These are phyloP conservation scores for Cataglyphis cursor DNA, from an alignment of 2,888 invertebrate genomes.

Conservation along the genomic window DNA sequence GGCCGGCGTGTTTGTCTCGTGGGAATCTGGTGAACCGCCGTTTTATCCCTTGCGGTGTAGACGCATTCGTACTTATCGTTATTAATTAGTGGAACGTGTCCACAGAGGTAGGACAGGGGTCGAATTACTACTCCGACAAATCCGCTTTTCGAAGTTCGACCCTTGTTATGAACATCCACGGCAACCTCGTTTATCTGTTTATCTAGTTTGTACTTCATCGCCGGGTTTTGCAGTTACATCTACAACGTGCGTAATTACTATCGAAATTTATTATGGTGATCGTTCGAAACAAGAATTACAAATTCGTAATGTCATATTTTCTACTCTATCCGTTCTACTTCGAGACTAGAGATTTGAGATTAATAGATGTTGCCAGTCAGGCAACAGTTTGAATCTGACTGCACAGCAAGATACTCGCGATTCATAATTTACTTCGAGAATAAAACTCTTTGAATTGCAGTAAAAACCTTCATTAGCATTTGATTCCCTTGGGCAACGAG, in stretches of 20 bases:
- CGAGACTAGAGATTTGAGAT: slow-evolving; percentile 9
- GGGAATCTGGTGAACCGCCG: slow-evolving; percentile 72
- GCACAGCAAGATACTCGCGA: slow-evolving; percentile 12
- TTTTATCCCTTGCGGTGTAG: slow-evolving; percentile 83
- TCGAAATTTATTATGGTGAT: slow-evolving; percentile 47
- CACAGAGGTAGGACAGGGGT: slow-evolving; percentile 75
- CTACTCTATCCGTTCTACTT: neutral
- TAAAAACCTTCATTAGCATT: slow-evolving; percentile 43
- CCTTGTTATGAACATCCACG: slow-evolving; percentile 45
- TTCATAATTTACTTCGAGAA: slow-evolving; percentile 23
- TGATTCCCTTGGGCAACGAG: neutral
- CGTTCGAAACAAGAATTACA: slow-evolving; percentile 12
- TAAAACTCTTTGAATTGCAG: slow-evolving; percentile 29
- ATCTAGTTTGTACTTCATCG: slow-evolving; percentile 56
- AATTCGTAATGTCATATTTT: slow-evolving; percentile 17
- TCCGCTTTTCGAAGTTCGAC: slow-evolving; percentile 75
- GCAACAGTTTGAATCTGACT: neutral
- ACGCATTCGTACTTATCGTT: slow-evolving; percentile 85
- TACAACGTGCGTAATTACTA: slow-evolving; percentile 55
- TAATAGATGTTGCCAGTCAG: neutral
- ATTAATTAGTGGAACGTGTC: slow-evolving; percentile 81
- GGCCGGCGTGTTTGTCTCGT: slow-evolving; percentile 65
- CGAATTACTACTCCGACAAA: slow-evolving; percentile 79
- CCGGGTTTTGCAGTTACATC: slow-evolving; percentile 24
- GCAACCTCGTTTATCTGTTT: slow-evolving; percentile 56